Conservation (phyloP, 2,888 invertebrate species). For the Microdon myrmicae region DNA sequence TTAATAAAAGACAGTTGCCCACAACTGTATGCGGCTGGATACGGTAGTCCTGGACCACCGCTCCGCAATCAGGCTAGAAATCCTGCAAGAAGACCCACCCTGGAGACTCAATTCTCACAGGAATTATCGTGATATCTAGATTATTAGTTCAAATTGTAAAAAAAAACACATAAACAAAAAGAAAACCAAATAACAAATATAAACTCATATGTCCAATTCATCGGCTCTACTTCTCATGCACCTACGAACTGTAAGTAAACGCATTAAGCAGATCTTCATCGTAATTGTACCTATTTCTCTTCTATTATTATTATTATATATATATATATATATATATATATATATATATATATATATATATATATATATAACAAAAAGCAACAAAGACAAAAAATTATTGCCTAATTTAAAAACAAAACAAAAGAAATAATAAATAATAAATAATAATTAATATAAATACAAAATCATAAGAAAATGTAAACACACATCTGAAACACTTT, state of each 20-base stretch:
- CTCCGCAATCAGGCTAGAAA: constrained; percentile 65
- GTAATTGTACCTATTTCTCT: constrained; percentile 30
- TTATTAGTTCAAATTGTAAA: constrained; percentile 59
- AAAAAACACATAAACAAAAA: constrained; percentile 29
- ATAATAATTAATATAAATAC: constrained; percentile 25
- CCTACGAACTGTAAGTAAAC: constrained; percentile 22
- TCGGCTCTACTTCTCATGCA: constrained; percentile 18
- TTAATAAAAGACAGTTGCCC: constrained; percentile 68
- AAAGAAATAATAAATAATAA: constrained; percentile 1
- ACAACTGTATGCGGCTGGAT: constrained; percentile 66
- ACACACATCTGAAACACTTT: constrained; percentile 30
- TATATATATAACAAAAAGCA: too few species aligned
- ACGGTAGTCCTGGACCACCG: constrained; percentile 67
- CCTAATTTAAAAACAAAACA: constrained; percentile 7
- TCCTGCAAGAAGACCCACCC: constrained; percentile 66
- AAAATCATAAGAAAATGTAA: constrained; percentile 26
- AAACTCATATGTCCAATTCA: constrained; percentile 28
- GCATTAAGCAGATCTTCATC: constrained; percentile 18
- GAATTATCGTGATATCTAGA: constrained; percentile 69
- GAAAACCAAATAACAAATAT: constrained; percentile 17
- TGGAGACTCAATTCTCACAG: constrained; percentile 68
- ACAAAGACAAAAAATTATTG: too few species aligned
- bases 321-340: too few species aligned
- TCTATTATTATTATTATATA: constrained; percentile 11
- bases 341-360: too few species aligned